Conservation (phyloP, 2,113 vertebrate species). For the Scomber scombrus region DNA sequence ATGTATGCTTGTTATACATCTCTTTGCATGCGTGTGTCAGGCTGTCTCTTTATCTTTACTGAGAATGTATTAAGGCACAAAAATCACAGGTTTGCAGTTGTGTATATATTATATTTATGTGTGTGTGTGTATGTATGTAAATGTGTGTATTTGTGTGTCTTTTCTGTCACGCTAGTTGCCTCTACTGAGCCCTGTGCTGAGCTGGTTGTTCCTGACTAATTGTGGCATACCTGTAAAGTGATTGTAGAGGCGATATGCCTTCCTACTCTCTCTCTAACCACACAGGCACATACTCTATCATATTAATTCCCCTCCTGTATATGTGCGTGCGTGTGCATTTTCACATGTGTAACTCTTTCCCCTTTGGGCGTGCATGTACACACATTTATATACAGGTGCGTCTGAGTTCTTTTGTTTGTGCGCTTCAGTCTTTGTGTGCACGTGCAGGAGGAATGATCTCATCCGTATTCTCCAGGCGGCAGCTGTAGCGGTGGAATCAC, state of each 20-base stretch:
- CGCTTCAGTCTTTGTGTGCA: constrained; percentile 3
- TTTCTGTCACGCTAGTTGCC: not conserved
- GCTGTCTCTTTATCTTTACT: too few relatives aligned
- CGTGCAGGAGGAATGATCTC: constrained; percentile 61
- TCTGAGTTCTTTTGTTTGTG: constrained; percentile 34
- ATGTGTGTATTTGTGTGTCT: not conserved
- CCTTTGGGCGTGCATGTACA: not conserved
- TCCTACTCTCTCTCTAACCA: constrained; percentile 23
- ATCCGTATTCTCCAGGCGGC: constrained; percentile 75
- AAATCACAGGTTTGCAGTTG: not conserved
- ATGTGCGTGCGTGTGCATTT: not conserved
- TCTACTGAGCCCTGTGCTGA: constrained; percentile 3
- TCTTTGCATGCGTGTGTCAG: not conserved
- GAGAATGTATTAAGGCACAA: not conserved
- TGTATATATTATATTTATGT: constrained; percentile 3
- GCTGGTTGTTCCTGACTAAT: constrained; percentile 40
- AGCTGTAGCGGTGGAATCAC: constrained; percentile 30
- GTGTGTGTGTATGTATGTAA: not conserved
- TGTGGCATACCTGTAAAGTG: constrained; percentile 47
- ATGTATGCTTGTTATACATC: not conserved
- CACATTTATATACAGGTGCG: constrained; percentile 24
- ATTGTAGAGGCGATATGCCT: constrained; percentile 37
- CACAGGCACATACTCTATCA: constrained; percentile 31
- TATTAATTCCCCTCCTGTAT: constrained; percentile 28
- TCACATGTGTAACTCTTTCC: not conserved